Conservation (phyloP, 2,113 vertebrate species). For the Mesocricetus auratus region DNA sequence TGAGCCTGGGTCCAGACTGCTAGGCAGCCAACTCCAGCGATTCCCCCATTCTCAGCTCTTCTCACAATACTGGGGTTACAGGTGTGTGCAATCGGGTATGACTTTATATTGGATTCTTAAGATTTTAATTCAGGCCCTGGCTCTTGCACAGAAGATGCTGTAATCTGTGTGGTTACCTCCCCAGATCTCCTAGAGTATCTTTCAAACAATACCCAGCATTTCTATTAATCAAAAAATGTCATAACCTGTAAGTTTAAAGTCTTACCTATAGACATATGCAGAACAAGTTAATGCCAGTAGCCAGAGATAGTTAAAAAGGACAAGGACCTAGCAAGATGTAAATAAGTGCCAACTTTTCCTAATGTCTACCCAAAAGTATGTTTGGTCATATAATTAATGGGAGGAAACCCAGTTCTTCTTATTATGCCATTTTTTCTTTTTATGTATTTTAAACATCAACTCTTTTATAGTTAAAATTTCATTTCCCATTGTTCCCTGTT, state of each 20-base stretch:
- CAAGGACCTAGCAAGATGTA: conserved; percentile 18
- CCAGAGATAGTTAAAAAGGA: background rate
- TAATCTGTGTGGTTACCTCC: background rate
- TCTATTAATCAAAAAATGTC: conserved; percentile 71
- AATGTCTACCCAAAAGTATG: background rate
- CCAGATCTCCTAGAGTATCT: conserved; percentile 65
- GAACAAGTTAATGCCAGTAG: background rate
- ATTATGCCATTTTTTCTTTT: background rate
- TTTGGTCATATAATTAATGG: conserved; percentile 22
- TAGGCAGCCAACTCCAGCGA: background rate
- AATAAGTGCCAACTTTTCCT: conserved; percentile 21
- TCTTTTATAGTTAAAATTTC: background rate
- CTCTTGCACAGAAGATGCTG: background rate
- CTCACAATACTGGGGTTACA: background rate
- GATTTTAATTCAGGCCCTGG: background rate
- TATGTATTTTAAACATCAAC: background rate
- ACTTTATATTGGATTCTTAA: background rate
- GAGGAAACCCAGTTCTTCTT: background rate
- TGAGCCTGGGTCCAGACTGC: background rate
- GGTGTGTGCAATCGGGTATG: too few species aligned
- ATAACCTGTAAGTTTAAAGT: conserved; percentile 66
- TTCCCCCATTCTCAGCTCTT: background rate
- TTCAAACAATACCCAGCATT: conserved; percentile 59
- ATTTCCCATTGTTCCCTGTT: background rate
- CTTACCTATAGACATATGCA: background rate